Evolutionary conservation across 2,888 invertebrate species (phyloP), one percentile per base, ranked within the genome.

Genomic region (Amblyjoppa fuscipennis): DNA sequence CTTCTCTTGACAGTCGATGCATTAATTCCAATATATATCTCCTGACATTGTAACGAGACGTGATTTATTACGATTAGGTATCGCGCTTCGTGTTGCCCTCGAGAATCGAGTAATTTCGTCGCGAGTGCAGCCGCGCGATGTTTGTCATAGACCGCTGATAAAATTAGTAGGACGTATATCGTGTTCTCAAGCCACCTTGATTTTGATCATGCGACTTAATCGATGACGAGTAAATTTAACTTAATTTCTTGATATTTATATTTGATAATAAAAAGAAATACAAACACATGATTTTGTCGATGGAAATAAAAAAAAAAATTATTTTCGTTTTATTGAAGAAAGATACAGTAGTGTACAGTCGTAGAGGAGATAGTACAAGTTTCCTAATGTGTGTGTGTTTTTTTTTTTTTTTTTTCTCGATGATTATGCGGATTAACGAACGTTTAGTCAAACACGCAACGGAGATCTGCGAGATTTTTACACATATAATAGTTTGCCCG

Each of bases 281-380:
- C 51, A 28, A 25, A 61, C 7, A 13, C 28, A 61, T 3, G 13
- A 13, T 61, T 31, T 28, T 81, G 89, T 89, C 90, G 89, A 89
- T 91, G 92, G 92, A 91, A 88, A 89, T 91, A 4, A 38, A 38
- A 90, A 92, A 93, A 92, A 91, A 92, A 91, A 92, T 92, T 92
- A 92, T 92, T 91, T 88, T 91, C 89, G 87, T 88, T 92, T 93
- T 92, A 92, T 91, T 92, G 85, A 91, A 91, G 91, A 92, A 93
- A 90, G 91, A 93, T 92, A 91, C 91, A 92, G 90, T 89, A 92
- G 90, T 92, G 89, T 91, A 93, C 91, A 92, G 89, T 89, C 68
- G 79, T 80, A 71, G 80, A 80, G 82, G 81, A 81, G 80, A 85
- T 71, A 85, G 66, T 85, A 85, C 85, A 85, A 83, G 71, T 82